A percentile compares a stretch with the other conserved stretches of the same genome.
Evolutionary conservation across 1,140 invertebrate genomes (phyloP).

Genomic region (Sweltsa coloradensis): DNA sequence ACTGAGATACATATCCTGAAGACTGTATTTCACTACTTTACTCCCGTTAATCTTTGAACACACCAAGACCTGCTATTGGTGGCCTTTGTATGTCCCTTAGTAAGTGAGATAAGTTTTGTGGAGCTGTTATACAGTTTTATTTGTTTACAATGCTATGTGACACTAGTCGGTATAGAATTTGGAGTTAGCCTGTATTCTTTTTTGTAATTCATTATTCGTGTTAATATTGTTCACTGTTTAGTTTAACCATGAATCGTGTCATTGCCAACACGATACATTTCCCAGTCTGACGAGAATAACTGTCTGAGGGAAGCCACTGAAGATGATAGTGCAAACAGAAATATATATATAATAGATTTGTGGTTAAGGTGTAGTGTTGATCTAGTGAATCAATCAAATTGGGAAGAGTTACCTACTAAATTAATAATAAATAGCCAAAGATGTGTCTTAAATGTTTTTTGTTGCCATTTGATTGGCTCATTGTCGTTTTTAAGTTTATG

Average conservation of each 20-base stretch:
- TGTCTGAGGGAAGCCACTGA: not conserved
- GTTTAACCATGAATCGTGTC: not conserved
- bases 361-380: not conserved
- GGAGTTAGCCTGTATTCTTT: not conserved
- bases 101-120: not conserved
- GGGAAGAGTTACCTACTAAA: conserved; percentile 1
- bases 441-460: conserved; percentile 11
- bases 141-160: not conserved
- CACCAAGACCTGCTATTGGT: not conserved
- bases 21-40: not conserved
- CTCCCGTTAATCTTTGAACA: not conserved
- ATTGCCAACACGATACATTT: not conserved
- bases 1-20: not conserved
- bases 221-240: not conserved
- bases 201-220: not conserved
- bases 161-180: not conserved
- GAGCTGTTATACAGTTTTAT: not conserved
- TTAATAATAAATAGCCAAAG: conserved; percentile 6
- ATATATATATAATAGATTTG: conserved; percentile 1
- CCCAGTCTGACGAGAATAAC: too few species aligned
- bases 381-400: not conserved
- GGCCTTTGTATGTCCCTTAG: not conserved
- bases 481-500: not conserved
- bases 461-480: conserved; percentile 1
- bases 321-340: not conserved